phyloP scores from a whole-genome alignment of 2,797 vertebrate species.

The Vultur gryphus region DNA sequence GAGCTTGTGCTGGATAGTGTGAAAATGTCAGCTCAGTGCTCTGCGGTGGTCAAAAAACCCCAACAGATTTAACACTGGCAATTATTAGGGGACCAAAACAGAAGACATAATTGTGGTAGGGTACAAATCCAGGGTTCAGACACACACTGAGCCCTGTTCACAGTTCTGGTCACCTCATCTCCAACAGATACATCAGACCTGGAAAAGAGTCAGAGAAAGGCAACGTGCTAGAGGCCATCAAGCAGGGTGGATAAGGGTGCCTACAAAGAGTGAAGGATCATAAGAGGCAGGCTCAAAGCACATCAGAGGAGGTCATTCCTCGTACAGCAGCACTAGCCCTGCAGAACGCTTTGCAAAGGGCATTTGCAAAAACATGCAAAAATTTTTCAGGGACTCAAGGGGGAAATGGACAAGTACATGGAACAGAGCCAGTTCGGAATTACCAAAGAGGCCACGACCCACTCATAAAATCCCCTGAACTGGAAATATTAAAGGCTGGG shows the following conservation, averaged over 20 bases:
- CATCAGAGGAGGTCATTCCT: not conserved
- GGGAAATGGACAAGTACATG: not conserved
- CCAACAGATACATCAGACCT: not conserved
- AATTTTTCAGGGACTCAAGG: not conserved
- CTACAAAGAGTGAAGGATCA: not conserved
- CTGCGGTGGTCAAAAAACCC: not conserved
- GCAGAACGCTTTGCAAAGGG: not conserved
- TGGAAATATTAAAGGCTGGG: not conserved
- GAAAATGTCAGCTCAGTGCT: not conserved
- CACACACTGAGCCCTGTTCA: not conserved
- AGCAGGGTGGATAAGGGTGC: not conserved
- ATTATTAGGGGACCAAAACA: not conserved
- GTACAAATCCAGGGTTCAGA: not conserved
- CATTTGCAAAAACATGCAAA: not conserved
- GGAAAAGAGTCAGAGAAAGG: not conserved
- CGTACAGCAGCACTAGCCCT: not conserved
- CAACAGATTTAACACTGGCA: not conserved
- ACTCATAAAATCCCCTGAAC: not conserved
- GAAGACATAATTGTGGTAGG: not conserved
- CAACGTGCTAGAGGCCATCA: not conserved
- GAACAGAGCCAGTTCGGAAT: not conserved
- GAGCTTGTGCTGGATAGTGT: not conserved
- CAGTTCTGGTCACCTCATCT: not conserved
- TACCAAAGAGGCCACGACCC: not conserved
- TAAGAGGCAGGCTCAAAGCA: not conserved